These are phyloP conservation scores for Coregonus ussuriensis DNA, from an alignment of 2,797 vertebrate genomes.

Conservation along the genomic window DNA sequence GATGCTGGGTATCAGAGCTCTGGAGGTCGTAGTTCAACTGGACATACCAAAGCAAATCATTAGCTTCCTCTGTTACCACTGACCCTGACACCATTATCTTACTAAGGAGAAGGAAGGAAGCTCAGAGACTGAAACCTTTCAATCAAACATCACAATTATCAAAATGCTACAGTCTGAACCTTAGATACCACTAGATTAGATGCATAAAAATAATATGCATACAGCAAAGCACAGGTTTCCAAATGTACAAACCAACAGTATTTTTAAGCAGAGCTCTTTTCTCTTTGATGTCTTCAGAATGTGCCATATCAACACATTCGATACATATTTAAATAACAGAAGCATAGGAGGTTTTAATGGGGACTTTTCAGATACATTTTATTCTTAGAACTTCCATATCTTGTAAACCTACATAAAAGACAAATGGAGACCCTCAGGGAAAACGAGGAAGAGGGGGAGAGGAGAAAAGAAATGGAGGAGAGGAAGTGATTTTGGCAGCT, in stretches of 20 bases:
- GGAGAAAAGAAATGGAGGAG: neutral
- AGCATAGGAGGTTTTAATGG: slow-evolving; percentile 12
- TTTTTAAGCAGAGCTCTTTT: neutral
- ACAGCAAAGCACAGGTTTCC: slow-evolving; percentile 1
- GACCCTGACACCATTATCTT: slow-evolving; percentile 37
- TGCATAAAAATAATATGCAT: slow-evolving; percentile 5
- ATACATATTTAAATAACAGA: neutral
- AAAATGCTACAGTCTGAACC: slow-evolving; percentile 5
- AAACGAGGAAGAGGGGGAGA: neutral
- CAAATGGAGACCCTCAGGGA: neutral
- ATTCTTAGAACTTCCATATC: slow-evolving; percentile 13
- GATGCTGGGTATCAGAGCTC: slow-evolving; percentile 73
- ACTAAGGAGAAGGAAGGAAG: neutral
- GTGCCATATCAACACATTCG: neutral
- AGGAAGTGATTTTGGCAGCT: slow-evolving; percentile 10
- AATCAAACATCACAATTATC: neutral
- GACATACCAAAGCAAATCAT: slow-evolving; percentile 80
- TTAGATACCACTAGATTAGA: slow-evolving; percentile 10
- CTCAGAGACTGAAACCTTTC: slow-evolving; percentile 4
- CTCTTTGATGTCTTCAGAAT: slow-evolving; percentile 7
- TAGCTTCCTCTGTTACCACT: slow-evolving; percentile 83
- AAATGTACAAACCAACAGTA: neutral
- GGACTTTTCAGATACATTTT: neutral
- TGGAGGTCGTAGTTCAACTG: slow-evolving; percentile 77
- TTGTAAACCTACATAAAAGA: neutral